Evolutionary conservation across 92 coral and sea anemone genomes (phyloP).

Genomic region (Nematostella vectensis): DNA sequence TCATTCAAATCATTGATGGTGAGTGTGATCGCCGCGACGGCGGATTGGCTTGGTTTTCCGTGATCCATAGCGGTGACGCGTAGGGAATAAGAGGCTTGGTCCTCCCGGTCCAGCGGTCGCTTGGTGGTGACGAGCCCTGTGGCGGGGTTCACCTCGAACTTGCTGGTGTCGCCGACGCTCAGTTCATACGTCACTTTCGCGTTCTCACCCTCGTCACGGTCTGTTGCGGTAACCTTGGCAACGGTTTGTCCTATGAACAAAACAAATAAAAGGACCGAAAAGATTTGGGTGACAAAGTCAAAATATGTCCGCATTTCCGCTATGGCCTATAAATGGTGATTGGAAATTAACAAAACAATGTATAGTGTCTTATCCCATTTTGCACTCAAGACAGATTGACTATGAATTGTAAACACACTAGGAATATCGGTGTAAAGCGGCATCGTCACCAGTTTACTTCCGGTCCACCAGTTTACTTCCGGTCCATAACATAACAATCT

Average conservation of each 20-base stretch:
- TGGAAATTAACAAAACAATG: too few species aligned
- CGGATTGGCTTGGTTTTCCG: constrained; percentile 77
- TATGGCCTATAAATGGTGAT: too few species aligned
- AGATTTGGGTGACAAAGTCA: too few species aligned
- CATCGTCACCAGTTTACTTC: too few species aligned
- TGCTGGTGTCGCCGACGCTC: constrained; percentile 48
- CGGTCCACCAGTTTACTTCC: too few species aligned
- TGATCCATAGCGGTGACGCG: constrained; percentile 74
- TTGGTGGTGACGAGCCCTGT: constrained; percentile 63
- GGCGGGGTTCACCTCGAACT: constrained; percentile 47
- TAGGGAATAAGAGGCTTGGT: constrained; percentile 39
- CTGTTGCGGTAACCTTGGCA: constrained; percentile 63
- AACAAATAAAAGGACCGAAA: constrained; percentile 1
- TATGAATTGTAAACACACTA: too few species aligned
- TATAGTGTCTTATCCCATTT: too few species aligned
- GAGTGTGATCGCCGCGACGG: constrained; percentile 51
- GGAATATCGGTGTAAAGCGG: too few species aligned
- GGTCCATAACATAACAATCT: too few species aligned
- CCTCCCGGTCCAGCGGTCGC: constrained; percentile 57
- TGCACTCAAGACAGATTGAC: too few species aligned
- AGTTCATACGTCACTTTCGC: constrained; percentile 65
- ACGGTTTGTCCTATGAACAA: constrained; percentile 42
- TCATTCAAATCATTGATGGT: constrained; percentile 77
- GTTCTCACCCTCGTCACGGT: constrained; percentile 68
- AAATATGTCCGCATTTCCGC: too few species aligned